Evolutionary conservation across 2,888 invertebrate species (phyloP).

Genomic region (Globia sparganii): DNA sequence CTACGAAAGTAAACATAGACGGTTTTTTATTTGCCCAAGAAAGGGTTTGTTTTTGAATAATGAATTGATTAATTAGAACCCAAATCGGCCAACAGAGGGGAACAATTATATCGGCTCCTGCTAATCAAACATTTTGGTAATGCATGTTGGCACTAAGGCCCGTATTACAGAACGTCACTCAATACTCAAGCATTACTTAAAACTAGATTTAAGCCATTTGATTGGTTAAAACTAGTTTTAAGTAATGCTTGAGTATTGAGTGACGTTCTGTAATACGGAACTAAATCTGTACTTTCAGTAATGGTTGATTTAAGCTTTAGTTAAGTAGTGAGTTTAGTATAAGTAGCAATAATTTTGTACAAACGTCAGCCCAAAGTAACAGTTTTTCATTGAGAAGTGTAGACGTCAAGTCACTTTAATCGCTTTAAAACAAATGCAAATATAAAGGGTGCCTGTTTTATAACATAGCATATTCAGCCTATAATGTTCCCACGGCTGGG

Average conservation of each 20-base stretch:
- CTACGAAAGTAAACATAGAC: slow-evolving; percentile 59
- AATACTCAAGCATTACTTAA: too few relatives aligned
- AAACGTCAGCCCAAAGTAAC: background rate
- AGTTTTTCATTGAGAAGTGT: background rate
- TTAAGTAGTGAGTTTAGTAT: background rate
- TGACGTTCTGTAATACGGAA: too few relatives aligned
- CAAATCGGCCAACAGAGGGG: slow-evolving; percentile 57
- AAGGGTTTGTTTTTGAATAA: slow-evolving; percentile 62
- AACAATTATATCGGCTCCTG: slow-evolving; percentile 41
- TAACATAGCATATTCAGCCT: background rate
- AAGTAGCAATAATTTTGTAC: background rate
- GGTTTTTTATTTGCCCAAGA: slow-evolving; percentile 61
- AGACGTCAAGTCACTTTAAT: background rate
- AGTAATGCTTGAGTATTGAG: too few relatives aligned
- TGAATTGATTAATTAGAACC: slow-evolving; percentile 44
- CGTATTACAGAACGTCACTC: too few relatives aligned
- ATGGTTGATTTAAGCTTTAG: background rate
- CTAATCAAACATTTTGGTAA: slow-evolving; percentile 17
- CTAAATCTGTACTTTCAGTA: background rate
- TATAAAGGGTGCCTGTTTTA: background rate
- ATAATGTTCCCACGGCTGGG: background rate
- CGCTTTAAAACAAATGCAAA: background rate
- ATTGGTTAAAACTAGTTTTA: too few relatives aligned
- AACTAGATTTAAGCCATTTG: too few relatives aligned
- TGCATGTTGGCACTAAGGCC: background rate